Evolutionary conservation across 2,888 invertebrate genomes (phyloP).

Genomic region (Chymomyza amoena): DNA sequence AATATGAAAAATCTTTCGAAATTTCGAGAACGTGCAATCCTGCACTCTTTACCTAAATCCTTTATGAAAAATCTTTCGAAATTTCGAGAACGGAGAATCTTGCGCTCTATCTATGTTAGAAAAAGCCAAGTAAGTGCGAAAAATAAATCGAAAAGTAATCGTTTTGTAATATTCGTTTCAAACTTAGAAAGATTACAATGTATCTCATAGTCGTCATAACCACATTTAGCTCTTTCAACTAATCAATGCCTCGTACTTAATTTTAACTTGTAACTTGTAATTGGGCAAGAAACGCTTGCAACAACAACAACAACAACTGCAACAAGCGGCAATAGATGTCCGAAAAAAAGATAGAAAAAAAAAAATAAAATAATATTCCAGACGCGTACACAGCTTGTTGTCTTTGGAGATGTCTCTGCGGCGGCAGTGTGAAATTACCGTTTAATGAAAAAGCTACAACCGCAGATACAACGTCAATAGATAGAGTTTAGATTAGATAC

Average conservation of each 20-base stretch:
- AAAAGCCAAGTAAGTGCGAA: too few species aligned
- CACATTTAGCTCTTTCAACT: slow-evolving; percentile 37
- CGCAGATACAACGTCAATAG: slow-evolving; percentile 16
- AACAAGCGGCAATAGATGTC: slow-evolving; percentile 61
- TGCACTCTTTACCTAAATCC: too few species aligned
- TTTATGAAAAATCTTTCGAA: too few species aligned
- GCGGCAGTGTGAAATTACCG: slow-evolving; percentile 68
- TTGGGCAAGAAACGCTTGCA: slow-evolving; percentile 45
- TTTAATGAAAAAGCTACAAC: slow-evolving; percentile 64
- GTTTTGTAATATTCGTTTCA: too few species aligned
- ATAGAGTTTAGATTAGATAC: neutral
- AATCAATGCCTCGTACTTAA: slow-evolving; percentile 72
- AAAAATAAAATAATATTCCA: slow-evolving; percentile 43
- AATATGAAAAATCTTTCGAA: too few species aligned
- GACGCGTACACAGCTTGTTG: slow-evolving; percentile 50
- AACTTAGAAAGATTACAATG: too few species aligned
- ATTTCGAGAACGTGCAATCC: too few species aligned
- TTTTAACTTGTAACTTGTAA: slow-evolving; percentile 69
- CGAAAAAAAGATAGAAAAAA: slow-evolving; percentile 40
- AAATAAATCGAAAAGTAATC: too few species aligned
- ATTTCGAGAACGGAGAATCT: too few species aligned
- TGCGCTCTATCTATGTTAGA: too few species aligned
- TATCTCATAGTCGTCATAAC: too few species aligned
- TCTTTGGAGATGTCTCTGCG: neutral
- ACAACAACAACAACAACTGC: slow-evolving; percentile 55